phyloP scores from a whole-genome alignment of 2,888 invertebrate genomes.

The Amphipoea lucens region DNA sequence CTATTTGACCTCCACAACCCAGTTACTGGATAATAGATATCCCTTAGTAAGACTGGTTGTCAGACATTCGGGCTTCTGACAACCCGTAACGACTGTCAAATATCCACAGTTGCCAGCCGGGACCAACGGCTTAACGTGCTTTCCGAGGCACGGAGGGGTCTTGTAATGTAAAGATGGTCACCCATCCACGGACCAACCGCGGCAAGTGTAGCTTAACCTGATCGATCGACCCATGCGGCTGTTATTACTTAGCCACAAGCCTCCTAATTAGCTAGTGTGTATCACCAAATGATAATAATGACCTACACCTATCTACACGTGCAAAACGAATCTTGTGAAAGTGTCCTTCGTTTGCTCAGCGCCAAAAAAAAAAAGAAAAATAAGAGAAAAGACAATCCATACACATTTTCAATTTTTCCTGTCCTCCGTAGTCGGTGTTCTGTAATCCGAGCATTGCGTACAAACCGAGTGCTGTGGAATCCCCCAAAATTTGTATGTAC shows the following conservation, averaged over 20 bases:
- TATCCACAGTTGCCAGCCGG: not conserved
- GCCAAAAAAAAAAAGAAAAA: not conserved
- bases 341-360: not conserved
- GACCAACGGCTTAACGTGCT: not conserved
- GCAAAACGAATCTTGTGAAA: not conserved
- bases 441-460: constrained; percentile 55
- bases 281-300: not conserved
- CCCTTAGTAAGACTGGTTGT: too few species aligned
- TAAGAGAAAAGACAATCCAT: not conserved
- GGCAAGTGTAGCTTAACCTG: not conserved
- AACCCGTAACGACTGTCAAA: not conserved
- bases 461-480: constrained; percentile 18
- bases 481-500: constrained; percentile 34
- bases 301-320: not conserved
- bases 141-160: not conserved
- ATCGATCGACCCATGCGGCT: not conserved
- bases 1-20: too few species aligned
- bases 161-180: not conserved
- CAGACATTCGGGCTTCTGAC: too few species aligned
- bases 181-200: not conserved
- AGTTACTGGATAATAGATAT: too few species aligned
- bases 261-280: not conserved
- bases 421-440: constrained; percentile 29
- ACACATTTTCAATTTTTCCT: constrained; percentile 32
- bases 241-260: not conserved